Conservation (phyloP, 2,113 vertebrate genomes). For the Corythornis madagascariensis region DNA sequence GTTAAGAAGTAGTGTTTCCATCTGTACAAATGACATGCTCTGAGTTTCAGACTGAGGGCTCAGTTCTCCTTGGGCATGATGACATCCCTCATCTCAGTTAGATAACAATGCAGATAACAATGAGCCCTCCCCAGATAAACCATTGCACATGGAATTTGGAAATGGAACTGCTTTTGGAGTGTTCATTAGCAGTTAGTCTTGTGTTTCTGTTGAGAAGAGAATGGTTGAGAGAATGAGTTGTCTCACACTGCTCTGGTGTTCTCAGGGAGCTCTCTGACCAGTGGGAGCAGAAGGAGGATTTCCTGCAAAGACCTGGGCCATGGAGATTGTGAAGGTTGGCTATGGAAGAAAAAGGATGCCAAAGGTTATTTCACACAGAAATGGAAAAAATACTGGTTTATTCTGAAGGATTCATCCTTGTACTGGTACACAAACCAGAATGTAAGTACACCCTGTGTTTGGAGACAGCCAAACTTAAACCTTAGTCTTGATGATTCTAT, state of each 20-base stretch:
- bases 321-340: conserved; percentile 90
- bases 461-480: neutral
- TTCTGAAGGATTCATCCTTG: conserved; percentile 89
- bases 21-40: neutral
- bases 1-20: neutral
- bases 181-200: neutral
- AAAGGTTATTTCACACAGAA: conserved; percentile 91
- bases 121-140: neutral
- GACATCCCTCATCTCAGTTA: neutral
- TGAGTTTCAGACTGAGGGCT: neutral
- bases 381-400: conserved; percentile 94
- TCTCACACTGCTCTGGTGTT: neutral
- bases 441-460: conserved; percentile 67
- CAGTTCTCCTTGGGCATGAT: neutral
- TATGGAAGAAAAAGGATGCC: conserved; percentile 91
- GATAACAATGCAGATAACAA: neutral
- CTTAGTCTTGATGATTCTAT: neutral
- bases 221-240: neutral
- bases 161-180: neutral
- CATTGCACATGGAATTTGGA: neutral
- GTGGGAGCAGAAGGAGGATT: conserved; percentile 86
- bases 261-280: conserved; percentile 80
- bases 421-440: conserved; percentile 96
- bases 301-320: conserved; percentile 90
- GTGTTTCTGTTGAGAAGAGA: neutral